A percentile compares a stretch with the other conserved stretches of the same genome.
phyloP scores from a whole-genome alignment of 1,140 invertebrate species.

The Cylas formicarius region DNA sequence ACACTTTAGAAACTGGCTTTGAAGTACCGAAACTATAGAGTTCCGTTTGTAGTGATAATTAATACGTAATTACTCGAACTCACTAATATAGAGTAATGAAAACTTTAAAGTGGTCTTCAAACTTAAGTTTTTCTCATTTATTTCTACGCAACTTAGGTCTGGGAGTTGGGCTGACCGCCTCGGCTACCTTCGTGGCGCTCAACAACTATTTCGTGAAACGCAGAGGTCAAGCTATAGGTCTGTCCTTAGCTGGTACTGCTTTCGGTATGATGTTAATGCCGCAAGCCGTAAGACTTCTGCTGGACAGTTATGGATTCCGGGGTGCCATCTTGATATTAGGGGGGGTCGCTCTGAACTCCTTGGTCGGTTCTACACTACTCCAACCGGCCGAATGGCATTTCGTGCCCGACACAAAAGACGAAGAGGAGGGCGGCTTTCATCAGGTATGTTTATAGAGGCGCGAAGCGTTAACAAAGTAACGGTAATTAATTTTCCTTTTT shows the following conservation, averaged over 20 bases:
- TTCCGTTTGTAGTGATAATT: too few species aligned
- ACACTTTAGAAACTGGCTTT: too few species aligned
- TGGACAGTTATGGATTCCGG: slow-evolving; percentile 53
- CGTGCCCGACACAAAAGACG: slow-evolving; percentile 48
- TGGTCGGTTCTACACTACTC: slow-evolving; percentile 57
- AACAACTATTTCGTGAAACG: slow-evolving; percentile 68
- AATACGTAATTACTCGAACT: too few species aligned
- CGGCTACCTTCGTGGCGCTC: slow-evolving; percentile 63
- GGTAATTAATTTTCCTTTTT: slow-evolving; percentile 18
- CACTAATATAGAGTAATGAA: too few species aligned
- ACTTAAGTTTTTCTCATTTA: too few species aligned
- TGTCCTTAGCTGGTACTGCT: slow-evolving; percentile 68
- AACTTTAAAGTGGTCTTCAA: too few species aligned
- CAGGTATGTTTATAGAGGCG: slow-evolving; percentile 28
- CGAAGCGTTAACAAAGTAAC: slow-evolving; percentile 1
- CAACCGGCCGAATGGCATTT: slow-evolving; percentile 61
- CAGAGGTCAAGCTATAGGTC: slow-evolving; percentile 65
- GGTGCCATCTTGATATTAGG: slow-evolving; percentile 61
- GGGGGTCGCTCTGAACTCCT: slow-evolving; percentile 56
- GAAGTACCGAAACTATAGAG: too few species aligned
- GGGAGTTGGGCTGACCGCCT: slow-evolving; percentile 61
- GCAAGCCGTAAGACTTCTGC: slow-evolving; percentile 55
- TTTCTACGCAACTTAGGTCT: slow-evolving; percentile 46
- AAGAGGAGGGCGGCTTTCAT: slow-evolving; percentile 44
- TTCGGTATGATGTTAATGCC: slow-evolving; percentile 70